Evolutionary conservation across 1,140 invertebrate genomes (phyloP), one percentile per base, ranked within the genome.

Genomic region (Stegodyphus mimosarum): DNA sequence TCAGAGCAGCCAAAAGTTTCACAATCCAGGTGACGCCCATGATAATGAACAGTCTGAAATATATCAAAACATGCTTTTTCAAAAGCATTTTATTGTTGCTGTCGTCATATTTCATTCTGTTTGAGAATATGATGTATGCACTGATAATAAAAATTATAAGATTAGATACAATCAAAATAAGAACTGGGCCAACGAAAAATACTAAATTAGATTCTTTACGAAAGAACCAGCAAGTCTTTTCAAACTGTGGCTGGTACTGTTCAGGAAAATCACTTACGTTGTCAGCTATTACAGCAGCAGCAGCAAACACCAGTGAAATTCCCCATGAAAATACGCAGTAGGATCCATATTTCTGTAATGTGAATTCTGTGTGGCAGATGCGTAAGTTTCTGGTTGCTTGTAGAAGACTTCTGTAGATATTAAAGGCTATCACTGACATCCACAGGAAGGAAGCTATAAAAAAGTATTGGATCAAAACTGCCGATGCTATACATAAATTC

Each of bases 381-480:
- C 91, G 83, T 4, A 93, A 88, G 86, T 92, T 90, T 18, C 89
- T 89, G 1, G 92, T 92, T 6, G 92, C 92, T 73, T 90, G 74
- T 17, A 90, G 87, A 6, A 93, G 92, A 13, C 96, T 98, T 93
- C 95, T 95, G 94, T 95, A 97, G 89, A 97, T 96, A 91, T 98
- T 97, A 91, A 97, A 96, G 90, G 96, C 96, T 95, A 98, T 97
- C 63, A 96, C 95, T 91, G 96, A 96, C 81, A 98, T 94, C 97
- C 97, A 99, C 90, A 97, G 97, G 92, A 98, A 98, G 84, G 97
- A 95, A 50, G 96, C 93, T 89, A 98, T 92, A 91, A 97, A 97
- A 91, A 96, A 95, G 92, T 97, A 98, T 90, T 98, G 97, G 91
- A 96, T 95, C 88, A 93, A 92, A 69, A 96, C 93, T 74, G 95